phyloP scores from a whole-genome alignment of 2,797 vertebrate genomes.

The Eulemur coronatus region DNA sequence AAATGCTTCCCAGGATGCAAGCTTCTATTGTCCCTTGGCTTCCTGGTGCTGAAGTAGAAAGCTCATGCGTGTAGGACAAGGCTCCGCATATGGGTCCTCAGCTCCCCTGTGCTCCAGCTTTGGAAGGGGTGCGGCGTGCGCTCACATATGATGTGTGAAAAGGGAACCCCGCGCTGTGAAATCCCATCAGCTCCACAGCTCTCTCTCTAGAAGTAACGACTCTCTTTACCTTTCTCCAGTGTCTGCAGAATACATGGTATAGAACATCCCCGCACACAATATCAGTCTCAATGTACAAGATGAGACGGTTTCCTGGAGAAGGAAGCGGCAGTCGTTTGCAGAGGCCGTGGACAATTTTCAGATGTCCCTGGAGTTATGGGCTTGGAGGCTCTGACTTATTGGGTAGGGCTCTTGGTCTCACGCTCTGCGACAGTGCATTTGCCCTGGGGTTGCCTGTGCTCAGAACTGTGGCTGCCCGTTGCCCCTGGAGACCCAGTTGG shows the following conservation, averaged over 20 bases:
- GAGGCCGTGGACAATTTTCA: background rate
- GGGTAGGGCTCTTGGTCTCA: background rate
- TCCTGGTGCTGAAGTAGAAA: background rate
- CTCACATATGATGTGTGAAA: fast-evolving
- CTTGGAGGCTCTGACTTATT: background rate
- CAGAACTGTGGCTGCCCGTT: background rate
- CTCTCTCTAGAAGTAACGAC: fast-evolving
- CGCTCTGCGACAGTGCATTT: background rate
- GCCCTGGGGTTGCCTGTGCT: background rate
- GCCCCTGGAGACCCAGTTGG: background rate
- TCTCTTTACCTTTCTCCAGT: fast-evolving
- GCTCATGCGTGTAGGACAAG: no score
- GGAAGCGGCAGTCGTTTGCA: fast-evolving
- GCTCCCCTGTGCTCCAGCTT: no score
- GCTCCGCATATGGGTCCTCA: fast-evolving
- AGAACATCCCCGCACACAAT: fast-evolving
- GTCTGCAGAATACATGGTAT: fast-evolving
- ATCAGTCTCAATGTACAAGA: fast-evolving
- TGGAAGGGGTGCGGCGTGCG: fast-evolving
- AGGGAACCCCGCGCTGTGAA: fast-evolving
- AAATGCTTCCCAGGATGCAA: background rate
- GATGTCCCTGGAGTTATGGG: fast-evolving
- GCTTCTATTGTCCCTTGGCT: fast-evolving
- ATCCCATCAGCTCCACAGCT: fast-evolving
- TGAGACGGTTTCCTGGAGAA: no score